Percentiles rank a stretch among this genome's conserved stretches.
phyloP scores from a whole-genome alignment of 2,113 vertebrate genomes.

The Sebastes schlegelii region DNA sequence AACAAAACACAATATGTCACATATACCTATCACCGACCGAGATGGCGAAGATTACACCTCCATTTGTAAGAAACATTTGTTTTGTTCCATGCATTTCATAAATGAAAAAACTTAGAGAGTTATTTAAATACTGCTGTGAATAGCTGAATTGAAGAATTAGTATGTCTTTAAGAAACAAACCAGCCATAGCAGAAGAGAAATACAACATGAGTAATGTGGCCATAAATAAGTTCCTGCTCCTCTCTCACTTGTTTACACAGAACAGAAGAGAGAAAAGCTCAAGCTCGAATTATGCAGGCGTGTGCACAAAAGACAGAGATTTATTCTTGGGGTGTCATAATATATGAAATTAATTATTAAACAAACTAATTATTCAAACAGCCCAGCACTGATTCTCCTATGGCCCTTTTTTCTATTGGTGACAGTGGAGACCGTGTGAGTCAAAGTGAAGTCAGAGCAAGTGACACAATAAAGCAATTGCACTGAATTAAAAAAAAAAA shows the following conservation, averaged over 20 bases:
- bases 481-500: slow-evolving; percentile 26
- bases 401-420: slow-evolving; percentile 23
- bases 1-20: slow-evolving; percentile 30
- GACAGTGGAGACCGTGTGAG: slow-evolving; percentile 42
- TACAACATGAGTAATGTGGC: slow-evolving; percentile 66
- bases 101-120: not conserved
- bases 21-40: not conserved
- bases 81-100: slow-evolving; percentile 1
- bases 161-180: slow-evolving; percentile 46
- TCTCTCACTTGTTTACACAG: slow-evolving; percentile 61
- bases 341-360: slow-evolving; percentile 72
- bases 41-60: not conserved
- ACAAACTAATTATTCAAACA: slow-evolving; percentile 69
- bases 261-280: slow-evolving; percentile 41
- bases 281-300: slow-evolving; percentile 55
- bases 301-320: slow-evolving; percentile 70
- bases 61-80: not conserved
- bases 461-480: slow-evolving; percentile 33
- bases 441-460: slow-evolving; percentile 43
- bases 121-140: slow-evolving; percentile 34
- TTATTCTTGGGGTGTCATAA: slow-evolving; percentile 67
- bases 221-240: slow-evolving; percentile 70
- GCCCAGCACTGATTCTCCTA: slow-evolving; percentile 49
- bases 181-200: slow-evolving; percentile 48
- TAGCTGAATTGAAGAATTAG: slow-evolving; percentile 41